Percentiles rank a stretch among this genome's conserved stretches.
These are phyloP conservation scores for Cloeon dipterum DNA, from an alignment of 2,888 invertebrate genomes.

Conservation along the genomic window DNA sequence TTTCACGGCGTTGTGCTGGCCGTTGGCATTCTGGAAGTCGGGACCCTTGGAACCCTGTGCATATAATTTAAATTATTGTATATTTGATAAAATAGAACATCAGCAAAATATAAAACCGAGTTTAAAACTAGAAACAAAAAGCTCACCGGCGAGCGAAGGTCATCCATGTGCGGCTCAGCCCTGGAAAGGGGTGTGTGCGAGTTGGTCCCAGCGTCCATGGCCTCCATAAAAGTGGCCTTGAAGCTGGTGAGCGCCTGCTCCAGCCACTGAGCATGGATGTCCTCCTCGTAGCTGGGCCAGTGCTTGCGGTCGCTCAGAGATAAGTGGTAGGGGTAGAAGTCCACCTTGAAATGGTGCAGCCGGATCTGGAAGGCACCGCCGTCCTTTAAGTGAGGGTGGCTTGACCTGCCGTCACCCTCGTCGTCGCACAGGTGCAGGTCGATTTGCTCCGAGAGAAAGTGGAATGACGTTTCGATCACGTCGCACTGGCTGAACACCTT, in stretches of 20 bases:
- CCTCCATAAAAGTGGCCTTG: conserved; percentile 48
- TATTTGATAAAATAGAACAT: neutral
- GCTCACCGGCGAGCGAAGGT: neutral
- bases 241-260: conserved; percentile 63
- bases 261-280: conserved; percentile 64
- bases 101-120: neutral
- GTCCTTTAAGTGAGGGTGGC: conserved; percentile 59
- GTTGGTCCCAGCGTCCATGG: conserved; percentile 36
- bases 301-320: conserved; percentile 70
- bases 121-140: too few relatives aligned
- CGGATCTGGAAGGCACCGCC: conserved; percentile 89
- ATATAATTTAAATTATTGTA: neutral
- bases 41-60: conserved; percentile 2
- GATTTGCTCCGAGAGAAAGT: conserved; percentile 76
- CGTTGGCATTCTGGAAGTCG: conserved; percentile 3
- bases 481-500: conserved; percentile 69
- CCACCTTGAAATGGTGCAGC: conserved; percentile 59
- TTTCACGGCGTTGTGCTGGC: conserved; percentile 5
- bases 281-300: conserved; percentile 71
- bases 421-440: conserved; percentile 95
- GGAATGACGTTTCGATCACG: conserved; percentile 95
- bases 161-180: conserved; percentile 9
- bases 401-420: conserved; percentile 65
- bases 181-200: conserved; percentile 26
- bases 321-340: conserved; percentile 91